Conservation (phyloP, 2,888 invertebrate genomes). For the Melinaea marsaeus region DNA sequence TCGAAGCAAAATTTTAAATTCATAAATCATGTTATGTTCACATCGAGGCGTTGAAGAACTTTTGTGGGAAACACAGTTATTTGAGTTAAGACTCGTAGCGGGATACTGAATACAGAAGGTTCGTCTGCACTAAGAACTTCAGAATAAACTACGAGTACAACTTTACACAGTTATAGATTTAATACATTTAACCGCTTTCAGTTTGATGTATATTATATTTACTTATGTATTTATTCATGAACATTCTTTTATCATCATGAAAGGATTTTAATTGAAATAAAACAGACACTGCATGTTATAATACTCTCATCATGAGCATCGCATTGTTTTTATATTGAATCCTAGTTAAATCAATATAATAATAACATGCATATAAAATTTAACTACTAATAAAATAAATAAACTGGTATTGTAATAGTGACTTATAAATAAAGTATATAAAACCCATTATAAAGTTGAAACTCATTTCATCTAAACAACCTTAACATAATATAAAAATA, state of each 20-base stretch:
- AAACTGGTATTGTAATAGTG: too few species aligned
- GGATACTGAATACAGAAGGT: constrained; percentile 26
- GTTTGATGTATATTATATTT: too few species aligned
- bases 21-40: constrained; percentile 33
- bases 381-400: too few species aligned
- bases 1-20: constrained; percentile 32
- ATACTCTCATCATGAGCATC: too few species aligned
- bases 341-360: too few species aligned
- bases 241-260: not conserved
- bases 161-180: constrained; percentile 18
- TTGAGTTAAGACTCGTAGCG: constrained; percentile 31
- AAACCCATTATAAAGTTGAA: not conserved
- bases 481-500: constrained; percentile 2
- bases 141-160: not conserved
- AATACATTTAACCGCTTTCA: constrained; percentile 14
- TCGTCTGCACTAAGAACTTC: constrained; percentile 21
- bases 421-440: too few species aligned
- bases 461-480: not conserved
- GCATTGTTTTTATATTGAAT: too few species aligned
- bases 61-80: constrained; percentile 33
- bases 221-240: constrained; percentile 8
- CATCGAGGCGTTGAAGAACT: constrained; percentile 32
- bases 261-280: too few species aligned
- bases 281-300: too few species aligned
- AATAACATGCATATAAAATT: too few species aligned